Base-by-base conservation (phyloP, 2,797 vertebrate species). In the Monodelphis domestica region DNA sequence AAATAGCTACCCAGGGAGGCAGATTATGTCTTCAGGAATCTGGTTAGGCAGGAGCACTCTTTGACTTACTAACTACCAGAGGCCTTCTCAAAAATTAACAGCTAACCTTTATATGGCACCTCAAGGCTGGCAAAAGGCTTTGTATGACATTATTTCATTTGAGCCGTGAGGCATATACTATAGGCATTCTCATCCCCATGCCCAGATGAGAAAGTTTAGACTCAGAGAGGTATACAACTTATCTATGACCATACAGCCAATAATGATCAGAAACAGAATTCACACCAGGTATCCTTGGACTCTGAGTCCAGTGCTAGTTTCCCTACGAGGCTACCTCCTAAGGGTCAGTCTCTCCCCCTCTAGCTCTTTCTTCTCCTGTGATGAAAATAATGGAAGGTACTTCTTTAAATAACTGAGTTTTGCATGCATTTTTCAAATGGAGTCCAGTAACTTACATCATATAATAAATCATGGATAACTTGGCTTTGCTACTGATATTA, bases 351-450 rank as follows among this genome's bases (percentile, higher is more conserved):
- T 3, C 7, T 78, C 38, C 21, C 30, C 21, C 24, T 38, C 17
- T 78, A 33, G 38, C 5, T 38, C 38, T 38, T 2, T 38, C 38
- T 38, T 2, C 21, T 45, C 9, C 12, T 90, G 0, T 90, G 15
- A 63, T 0, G 5, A 87, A 89, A 91, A 53, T 12, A 90, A 88
- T 24, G 38, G 9, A 45, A 78, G 38, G 70, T 30, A 56, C 5
- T 91, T 26, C 6, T 54, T 91, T 45, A 63, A 63, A 70, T 87
- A 93, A 55, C 33, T 30, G 9, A n/a, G 54, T 89, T 78, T 89
- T 91, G 28, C 89, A 90, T 91, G 4, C 2, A 17, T 91, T 6
- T 87, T 92, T 94, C 57, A 90, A 93, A 90, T 63, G 52, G 87
- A 70, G 4, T 57, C 21, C 70, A 84, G 94, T 63, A 45, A 6